phyloP scores from a whole-genome alignment of 2,113 vertebrate species.

The Calonectris borealis region DNA sequence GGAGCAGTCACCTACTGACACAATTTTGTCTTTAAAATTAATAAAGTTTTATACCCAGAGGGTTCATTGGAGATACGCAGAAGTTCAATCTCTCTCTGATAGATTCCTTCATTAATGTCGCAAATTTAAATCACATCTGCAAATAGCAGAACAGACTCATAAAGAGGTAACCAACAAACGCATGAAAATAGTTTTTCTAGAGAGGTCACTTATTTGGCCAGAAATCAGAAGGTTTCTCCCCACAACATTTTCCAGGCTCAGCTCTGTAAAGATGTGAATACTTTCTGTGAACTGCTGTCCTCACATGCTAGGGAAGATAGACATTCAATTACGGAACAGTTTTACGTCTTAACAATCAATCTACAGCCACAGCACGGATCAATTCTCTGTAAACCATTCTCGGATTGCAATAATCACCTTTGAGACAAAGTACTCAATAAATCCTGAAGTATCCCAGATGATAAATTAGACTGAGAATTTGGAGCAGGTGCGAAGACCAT shows the following conservation, averaged over 20 bases:
- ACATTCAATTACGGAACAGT: neutral
- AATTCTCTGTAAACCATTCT: neutral
- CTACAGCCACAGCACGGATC: neutral
- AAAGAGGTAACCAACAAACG: neutral
- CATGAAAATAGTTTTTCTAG: neutral
- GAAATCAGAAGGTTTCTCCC: neutral
- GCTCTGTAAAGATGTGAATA: neutral
- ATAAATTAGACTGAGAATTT: neutral
- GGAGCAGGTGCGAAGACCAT: conserved; percentile 11
- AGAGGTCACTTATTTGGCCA: neutral
- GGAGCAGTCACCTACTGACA: neutral
- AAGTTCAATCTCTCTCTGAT: neutral
- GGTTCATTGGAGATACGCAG: neutral
- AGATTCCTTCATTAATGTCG: neutral
- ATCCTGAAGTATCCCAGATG: neutral
- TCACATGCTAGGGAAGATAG: neutral
- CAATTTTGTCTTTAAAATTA: neutral
- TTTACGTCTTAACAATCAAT: neutral
- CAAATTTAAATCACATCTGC: neutral
- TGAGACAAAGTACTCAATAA: conserved; percentile 11
- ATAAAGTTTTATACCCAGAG: neutral
- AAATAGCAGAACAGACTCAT: neutral
- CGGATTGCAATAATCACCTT: neutral
- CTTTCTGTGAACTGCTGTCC: neutral
- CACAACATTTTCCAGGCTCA: neutral